Conservation (phyloP, 1,140 invertebrate genomes). For the Triops cancriformis region DNA sequence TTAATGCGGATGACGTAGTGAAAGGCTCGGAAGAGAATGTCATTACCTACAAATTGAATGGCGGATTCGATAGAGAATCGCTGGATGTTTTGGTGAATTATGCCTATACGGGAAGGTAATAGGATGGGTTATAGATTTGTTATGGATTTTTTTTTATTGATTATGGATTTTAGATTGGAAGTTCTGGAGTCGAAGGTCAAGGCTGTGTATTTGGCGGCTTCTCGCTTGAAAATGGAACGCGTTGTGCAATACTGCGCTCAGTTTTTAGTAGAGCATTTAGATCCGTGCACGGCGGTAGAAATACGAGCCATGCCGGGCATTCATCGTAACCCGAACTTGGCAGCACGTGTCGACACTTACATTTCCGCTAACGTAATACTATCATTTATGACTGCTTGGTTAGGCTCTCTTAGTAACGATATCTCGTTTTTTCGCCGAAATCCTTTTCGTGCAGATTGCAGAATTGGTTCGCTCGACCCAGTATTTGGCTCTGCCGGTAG, state of each 20-base stretch:
- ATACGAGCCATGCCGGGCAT: slow-evolving; percentile 59
- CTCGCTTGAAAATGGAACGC: slow-evolving; percentile 59
- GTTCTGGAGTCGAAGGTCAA: slow-evolving; percentile 52
- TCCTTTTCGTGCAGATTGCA: slow-evolving; percentile 43
- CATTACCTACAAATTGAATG: slow-evolving; percentile 56
- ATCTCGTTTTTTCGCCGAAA: no score
- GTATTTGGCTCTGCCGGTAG: slow-evolving; percentile 21
- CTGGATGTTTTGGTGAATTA: slow-evolving; percentile 67
- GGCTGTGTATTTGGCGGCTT: slow-evolving; percentile 63
- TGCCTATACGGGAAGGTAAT: slow-evolving; percentile 61
- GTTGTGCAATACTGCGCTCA: slow-evolving; percentile 60
- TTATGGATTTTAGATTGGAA: slow-evolving; percentile 43
- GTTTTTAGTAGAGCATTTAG: slow-evolving; percentile 57
- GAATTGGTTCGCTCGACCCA: slow-evolving; percentile 48
- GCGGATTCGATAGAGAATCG: slow-evolving; percentile 55
- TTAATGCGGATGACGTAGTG: slow-evolving; percentile 49
- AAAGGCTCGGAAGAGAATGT: slow-evolving; percentile 39
- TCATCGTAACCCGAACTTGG: slow-evolving; percentile 50
- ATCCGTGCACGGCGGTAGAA: slow-evolving; percentile 58
- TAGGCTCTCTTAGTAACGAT: no score
- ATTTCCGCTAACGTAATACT: slow-evolving; percentile 55
- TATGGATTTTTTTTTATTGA: background rate
- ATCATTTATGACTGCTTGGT: background rate
- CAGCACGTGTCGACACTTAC: slow-evolving; percentile 56
- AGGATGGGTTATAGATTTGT: background rate